These are phyloP conservation scores for Raja brachyura DNA, from an alignment of 2,113 vertebrate species.

Conservation along the genomic window DNA sequence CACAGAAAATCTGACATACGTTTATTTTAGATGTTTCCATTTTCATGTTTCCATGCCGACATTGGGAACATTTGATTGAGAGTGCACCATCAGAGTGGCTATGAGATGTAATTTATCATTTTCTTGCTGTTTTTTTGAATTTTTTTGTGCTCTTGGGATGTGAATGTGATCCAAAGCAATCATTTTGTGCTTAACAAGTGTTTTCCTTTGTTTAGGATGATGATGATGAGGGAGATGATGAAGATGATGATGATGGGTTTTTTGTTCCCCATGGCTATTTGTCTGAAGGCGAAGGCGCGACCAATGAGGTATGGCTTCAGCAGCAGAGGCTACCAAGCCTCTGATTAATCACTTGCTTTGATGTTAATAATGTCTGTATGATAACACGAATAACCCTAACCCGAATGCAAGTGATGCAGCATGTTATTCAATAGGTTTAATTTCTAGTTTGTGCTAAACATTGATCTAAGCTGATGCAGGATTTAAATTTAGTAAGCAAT, in stretches of 20 bases:
- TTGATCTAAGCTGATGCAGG: background rate
- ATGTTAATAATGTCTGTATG: background rate
- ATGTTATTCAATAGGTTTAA: background rate
- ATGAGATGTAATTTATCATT: background rate
- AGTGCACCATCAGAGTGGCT: background rate
- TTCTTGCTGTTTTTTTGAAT: background rate
- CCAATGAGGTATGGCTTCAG: conserved; percentile 61
- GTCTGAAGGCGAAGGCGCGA: conserved; percentile 87
- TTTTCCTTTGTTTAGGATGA: conserved; percentile 64
- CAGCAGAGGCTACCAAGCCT: background rate
- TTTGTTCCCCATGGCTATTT: conserved; percentile 97
- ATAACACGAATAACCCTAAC: background rate
- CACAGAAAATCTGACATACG: no score
- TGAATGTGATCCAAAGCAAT: background rate
- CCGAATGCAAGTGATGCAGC: background rate
- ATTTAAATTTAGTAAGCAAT: background rate
- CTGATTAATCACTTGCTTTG: background rate
- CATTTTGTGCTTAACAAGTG: background rate
- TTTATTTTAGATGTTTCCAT: no score
- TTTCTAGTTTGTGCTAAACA: background rate
- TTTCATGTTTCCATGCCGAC: no score
- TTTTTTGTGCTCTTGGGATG: background rate
- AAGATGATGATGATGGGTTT: conserved; percentile 89
- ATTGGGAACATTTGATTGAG: no score
- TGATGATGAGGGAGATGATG: conserved; percentile 81